These are phyloP conservation scores for Myotis pilosus DNA, from an alignment of 2,797 vertebrate species.

Conservation along the genomic window DNA sequence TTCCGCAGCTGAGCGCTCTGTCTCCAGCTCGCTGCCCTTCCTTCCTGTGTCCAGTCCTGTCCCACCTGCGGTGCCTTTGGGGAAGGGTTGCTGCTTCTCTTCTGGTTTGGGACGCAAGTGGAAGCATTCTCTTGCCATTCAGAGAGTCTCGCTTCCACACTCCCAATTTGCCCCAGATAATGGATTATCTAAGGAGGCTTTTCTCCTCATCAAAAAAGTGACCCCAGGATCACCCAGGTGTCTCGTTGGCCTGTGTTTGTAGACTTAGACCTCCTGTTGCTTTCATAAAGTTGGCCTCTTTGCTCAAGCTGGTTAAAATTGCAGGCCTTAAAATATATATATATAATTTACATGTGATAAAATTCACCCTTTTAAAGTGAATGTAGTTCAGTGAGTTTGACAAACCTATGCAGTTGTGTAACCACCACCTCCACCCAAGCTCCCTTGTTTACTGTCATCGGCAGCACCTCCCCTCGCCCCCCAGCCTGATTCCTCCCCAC, in stretches of 20 bases:
- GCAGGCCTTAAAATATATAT: background rate
- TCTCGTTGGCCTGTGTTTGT: rapidly evolving
- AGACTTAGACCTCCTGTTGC: background rate
- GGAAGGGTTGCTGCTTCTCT: background rate
- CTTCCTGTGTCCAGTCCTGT: too few relatives aligned
- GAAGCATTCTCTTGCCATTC: background rate
- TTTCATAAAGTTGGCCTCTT: background rate
- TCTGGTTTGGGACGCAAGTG: background rate
- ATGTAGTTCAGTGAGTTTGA: background rate
- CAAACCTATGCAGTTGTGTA: background rate
- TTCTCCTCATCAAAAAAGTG: background rate
- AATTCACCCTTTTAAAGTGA: background rate
- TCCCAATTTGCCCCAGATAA: background rate
- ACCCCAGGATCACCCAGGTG: too few relatives aligned
- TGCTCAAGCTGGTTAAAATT: background rate
- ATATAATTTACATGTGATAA: background rate
- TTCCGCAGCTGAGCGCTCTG: too few relatives aligned
- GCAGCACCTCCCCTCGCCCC: rapidly evolving
- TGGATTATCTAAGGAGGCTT: background rate
- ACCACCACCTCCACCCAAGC: too few relatives aligned
- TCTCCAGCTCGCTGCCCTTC: too few relatives aligned
- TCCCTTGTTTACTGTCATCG: background rate
- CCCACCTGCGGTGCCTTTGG: background rate
- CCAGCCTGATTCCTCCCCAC: background rate
- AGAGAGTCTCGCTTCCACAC: background rate